phyloP scores from a whole-genome alignment of 2,113 vertebrate genomes.

The Mola mola region DNA sequence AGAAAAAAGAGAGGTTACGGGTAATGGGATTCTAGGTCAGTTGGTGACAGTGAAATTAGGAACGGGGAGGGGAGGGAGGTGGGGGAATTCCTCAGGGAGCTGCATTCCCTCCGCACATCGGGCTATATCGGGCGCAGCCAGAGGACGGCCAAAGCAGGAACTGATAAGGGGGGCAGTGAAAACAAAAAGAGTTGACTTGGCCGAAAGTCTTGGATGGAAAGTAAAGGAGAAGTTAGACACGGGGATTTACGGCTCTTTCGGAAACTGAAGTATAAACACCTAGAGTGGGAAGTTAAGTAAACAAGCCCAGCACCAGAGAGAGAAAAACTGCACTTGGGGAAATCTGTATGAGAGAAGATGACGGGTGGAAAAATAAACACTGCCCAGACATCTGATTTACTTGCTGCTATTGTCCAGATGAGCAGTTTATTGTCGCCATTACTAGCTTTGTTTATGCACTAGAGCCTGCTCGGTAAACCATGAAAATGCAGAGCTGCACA shows the following conservation, averaged over 20 bases:
- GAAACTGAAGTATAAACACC: constrained; percentile 41
- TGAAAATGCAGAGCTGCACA: constrained; percentile 67
- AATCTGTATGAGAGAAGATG: constrained; percentile 20
- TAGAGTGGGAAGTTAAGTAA: constrained; percentile 14
- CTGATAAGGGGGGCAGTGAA: constrained; percentile 69
- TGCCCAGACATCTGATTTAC: constrained; percentile 45
- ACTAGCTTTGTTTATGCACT: constrained; percentile 48
- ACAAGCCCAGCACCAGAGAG: not conserved
- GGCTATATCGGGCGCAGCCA: constrained; percentile 67
- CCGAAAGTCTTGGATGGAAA: constrained; percentile 35
- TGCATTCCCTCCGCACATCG: constrained; percentile 62
- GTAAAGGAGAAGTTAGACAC: constrained; percentile 37
- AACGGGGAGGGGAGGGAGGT: constrained; percentile 13
- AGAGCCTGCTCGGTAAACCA: constrained; percentile 62
- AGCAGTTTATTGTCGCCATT: constrained; percentile 40
- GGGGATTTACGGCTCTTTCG: constrained; percentile 22
- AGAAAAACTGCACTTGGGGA: not conserved
- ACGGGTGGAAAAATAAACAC: not conserved
- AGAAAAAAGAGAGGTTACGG: constrained; percentile 57
- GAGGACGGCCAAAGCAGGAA: constrained; percentile 71
- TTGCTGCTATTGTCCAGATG: constrained; percentile 34
- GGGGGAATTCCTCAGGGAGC: constrained; percentile 69
- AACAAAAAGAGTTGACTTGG: constrained; percentile 66
- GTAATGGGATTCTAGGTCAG: constrained; percentile 56
- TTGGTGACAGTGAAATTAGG: constrained; percentile 54